These are phyloP conservation scores for Sipha flava DNA, from an alignment of 1,140 invertebrate species.

Conservation along the genomic window DNA sequence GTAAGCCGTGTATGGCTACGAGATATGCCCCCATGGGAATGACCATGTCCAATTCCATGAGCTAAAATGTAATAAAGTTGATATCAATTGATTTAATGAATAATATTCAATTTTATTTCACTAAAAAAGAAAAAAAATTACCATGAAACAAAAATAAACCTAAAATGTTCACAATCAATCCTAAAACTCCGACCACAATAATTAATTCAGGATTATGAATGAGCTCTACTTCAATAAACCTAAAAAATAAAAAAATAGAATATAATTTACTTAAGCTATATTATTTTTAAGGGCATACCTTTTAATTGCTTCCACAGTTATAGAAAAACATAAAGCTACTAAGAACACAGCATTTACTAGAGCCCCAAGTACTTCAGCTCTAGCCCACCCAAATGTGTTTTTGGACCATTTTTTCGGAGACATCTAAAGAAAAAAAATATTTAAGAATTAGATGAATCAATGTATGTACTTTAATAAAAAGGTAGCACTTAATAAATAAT, in stretches of 20 bases:
- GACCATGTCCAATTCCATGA: constrained; percentile 62
- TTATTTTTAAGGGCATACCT: constrained; percentile 44
- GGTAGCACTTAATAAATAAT: too few species aligned
- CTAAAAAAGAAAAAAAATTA: constrained; percentile 41
- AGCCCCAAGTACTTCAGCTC: constrained; percentile 88
- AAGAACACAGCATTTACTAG: constrained; percentile 86
- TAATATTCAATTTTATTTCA: background rate
- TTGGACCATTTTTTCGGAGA: constrained; percentile 91
- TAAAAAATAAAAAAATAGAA: constrained; percentile 38
- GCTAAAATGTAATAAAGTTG: constrained; percentile 49
- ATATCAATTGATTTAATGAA: background rate
- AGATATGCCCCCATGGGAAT: constrained; percentile 44
- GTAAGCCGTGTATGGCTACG: constrained; percentile 53
- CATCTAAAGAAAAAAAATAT: constrained; percentile 58
- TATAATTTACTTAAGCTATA: background rate
- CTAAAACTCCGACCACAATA: constrained; percentile 66
- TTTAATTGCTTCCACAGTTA: constrained; percentile 81
- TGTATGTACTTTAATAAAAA: too few species aligned
- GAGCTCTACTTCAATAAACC: constrained; percentile 69
- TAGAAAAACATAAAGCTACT: constrained; percentile 86
- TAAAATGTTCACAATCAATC: constrained; percentile 73
- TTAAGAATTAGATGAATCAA: constrained; percentile 25
- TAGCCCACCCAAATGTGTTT: constrained; percentile 90
- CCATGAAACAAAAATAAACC: constrained; percentile 75
- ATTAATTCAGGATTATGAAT: constrained; percentile 73